These are phyloP conservation scores for Hepsetus odoe DNA, from an alignment of 2,113 vertebrate species.

Conservation along the genomic window DNA sequence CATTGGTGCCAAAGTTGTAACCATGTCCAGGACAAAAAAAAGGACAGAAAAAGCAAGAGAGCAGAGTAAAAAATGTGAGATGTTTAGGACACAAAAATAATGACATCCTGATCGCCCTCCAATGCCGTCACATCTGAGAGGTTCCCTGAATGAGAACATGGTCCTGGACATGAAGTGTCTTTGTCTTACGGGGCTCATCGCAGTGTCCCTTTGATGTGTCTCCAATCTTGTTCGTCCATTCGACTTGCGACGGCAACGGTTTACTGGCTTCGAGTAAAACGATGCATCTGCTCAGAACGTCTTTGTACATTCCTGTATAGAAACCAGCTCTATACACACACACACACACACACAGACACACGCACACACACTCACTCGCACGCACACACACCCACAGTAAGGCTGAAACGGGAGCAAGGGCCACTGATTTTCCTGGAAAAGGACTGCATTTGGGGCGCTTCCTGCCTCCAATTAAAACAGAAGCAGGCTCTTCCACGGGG, in stretches of 20 bases:
- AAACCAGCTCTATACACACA: constrained; percentile 56
- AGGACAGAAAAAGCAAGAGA: not conserved
- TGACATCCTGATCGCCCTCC: not conserved
- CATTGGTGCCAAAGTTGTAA: too few species aligned
- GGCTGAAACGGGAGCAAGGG: constrained; percentile 35
- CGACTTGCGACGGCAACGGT: constrained; percentile 27
- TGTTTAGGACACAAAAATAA: constrained; percentile 9
- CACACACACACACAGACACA: constrained; percentile 21
- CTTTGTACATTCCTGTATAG: constrained; percentile 51
- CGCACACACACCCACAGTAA: constrained; percentile 31
- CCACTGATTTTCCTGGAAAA: not conserved
- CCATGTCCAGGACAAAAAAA: not conserved
- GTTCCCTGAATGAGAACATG: not conserved
- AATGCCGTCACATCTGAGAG: too few species aligned
- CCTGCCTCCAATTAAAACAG: too few species aligned
- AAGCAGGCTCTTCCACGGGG: too few species aligned
- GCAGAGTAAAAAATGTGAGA: not conserved
- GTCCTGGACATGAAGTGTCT: not conserved
- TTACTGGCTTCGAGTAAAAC: constrained; percentile 30
- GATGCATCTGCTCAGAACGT: constrained; percentile 31
- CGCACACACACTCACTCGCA: constrained; percentile 1
- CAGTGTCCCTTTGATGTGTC: too few species aligned
- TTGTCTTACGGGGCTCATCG: not conserved
- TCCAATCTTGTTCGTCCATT: too few species aligned
- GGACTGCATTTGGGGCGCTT: too few species aligned